Base-by-base conservation (phyloP, 1,140 invertebrate genomes). In the Pogonomyrmex californicus region DNA sequence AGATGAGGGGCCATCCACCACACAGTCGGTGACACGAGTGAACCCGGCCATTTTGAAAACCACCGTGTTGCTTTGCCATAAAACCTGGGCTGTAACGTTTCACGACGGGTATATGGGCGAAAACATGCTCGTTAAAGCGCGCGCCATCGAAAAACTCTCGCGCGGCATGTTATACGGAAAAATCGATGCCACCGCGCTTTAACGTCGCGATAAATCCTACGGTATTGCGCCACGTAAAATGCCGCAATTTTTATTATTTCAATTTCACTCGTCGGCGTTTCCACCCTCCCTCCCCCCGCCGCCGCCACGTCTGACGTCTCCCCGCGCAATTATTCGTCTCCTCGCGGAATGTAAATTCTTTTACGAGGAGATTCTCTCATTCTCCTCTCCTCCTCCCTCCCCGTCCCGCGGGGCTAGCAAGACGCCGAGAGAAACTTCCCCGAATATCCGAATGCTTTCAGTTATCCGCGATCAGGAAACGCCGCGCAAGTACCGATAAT, bases 231-330 rank as follows among this genome's bases (percentile, higher is more conserved):
- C 66, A 68, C 68, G 79, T 83, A 83, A 73, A 23, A 83, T 54
- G 79, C 79, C 79, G 68, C 79, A 83, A 83, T 83, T 83, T 83
- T 83, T 83, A 83, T 83, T 73, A 83, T 83, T 83, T 83, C 79
- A 83, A 83, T 83, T 73, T 83, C 51, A 49, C 47, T 17, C 36
- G 23, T 17, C 36, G 23, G 51, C 51, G 65, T 33, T 71, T 36
- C 65, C 23, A 58, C 3, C 5, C 51, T 23, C 23, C 23, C 23
- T 0, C 23, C 23, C 23, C 23, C 23, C 23, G 0, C 23, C 23
- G 23, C 23, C 23, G 23, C 17, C 66, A 14, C 66, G 66, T 58
- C 51, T 41, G 79, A 60, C 66, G 54, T 83, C 54, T 30, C 49
- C 66, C 23, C 23, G 23, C 23, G 66, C 78, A 82, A 81, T 71